A percentile compares a stretch with the other conserved stretches of the same genome.
Conservation (phyloP, 2,113 vertebrate genomes). For the Tetrax tetrax region DNA sequence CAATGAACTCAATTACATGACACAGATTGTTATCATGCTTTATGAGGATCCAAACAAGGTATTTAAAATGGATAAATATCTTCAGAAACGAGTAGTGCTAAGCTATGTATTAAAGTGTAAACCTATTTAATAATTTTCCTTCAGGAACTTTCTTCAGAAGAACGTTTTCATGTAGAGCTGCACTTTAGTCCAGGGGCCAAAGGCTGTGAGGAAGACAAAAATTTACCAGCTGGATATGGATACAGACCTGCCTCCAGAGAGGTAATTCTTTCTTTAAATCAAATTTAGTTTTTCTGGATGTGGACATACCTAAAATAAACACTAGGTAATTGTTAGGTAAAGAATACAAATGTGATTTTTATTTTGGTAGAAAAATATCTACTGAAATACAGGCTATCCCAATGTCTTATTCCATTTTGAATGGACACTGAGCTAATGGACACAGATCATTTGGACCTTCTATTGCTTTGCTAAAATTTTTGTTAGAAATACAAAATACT, state of each 20-base stretch:
- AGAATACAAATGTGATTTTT: neutral
- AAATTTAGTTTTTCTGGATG: neutral
- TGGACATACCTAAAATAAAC: neutral
- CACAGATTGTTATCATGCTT: conserved; percentile 93
- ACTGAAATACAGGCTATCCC: neutral
- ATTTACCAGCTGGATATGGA: conserved; percentile 88
- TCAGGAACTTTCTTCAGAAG: conserved; percentile 88
- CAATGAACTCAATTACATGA: conserved; percentile 93
- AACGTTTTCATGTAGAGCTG: conserved; percentile 90
- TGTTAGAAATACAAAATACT: neutral
- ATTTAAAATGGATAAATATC: conserved; percentile 10
- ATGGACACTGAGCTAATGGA: neutral
- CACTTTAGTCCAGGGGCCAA: conserved; percentile 92
- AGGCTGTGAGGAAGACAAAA: conserved; percentile 91
- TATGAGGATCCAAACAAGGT: conserved; percentile 94
- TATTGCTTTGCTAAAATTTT: neutral
- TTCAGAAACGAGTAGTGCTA: neutral
- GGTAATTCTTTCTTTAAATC: conserved; percentile 69
- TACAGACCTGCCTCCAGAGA: conserved; percentile 90
- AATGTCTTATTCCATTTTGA: neutral
- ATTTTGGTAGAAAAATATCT: neutral
- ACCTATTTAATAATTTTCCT: neutral
- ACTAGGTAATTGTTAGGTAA: neutral
- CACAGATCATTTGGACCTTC: neutral
- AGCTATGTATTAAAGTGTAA: neutral